Evolutionary conservation across 2,797 vertebrate genomes (phyloP), one percentile per base, ranked within the genome.

Genomic region (Intellagama lesueurii): DNA sequence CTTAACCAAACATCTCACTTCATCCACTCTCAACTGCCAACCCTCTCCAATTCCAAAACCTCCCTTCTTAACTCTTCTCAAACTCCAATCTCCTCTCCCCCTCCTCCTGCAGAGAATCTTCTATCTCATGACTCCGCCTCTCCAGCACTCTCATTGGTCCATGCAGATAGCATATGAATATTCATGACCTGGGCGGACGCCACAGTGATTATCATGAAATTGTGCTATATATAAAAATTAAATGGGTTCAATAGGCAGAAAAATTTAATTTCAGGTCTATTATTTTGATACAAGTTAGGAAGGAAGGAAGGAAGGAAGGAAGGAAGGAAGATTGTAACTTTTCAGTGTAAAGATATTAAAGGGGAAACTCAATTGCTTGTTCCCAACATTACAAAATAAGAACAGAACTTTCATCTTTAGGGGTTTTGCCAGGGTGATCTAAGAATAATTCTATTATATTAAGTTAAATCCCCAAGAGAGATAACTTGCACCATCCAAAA

Each of bases 391-490:
- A 77, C 80, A 44, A 88, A 81, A 85, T 60, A 86, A 60, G 78
- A 47, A 83, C 47, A 91, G 32, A 0, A 0, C 9, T 40, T n/a
- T 40, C 91, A 30, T 84, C n/a, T 90, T 64, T 75, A 56, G 86
- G 52, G 60, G 88, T 47, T 83, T 35, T 47, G 40, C 90, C 30
- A 4, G 76, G 26, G 80, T 83, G 78, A 87, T 24, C 78, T 84
- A 52, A 93, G 17, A 91, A 47, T 90, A 91, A 84, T 32, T 78
- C 30, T 78, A 32, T 85, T 88, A 28, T 88, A 82, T 88, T 83
- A 69, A 90, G 81, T 26, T 91, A 78, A 91, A 52, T 89, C 88
- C 56, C 22, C 81, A 70, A 87, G 86, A 87, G 70, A 70, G 78
- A 80, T 77, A 73, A 19, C 81, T 90, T 90, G 76, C n/a, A 32